Evolutionary conservation across 2,888 invertebrate species (phyloP).

Genomic region (Tipula helvola): DNA sequence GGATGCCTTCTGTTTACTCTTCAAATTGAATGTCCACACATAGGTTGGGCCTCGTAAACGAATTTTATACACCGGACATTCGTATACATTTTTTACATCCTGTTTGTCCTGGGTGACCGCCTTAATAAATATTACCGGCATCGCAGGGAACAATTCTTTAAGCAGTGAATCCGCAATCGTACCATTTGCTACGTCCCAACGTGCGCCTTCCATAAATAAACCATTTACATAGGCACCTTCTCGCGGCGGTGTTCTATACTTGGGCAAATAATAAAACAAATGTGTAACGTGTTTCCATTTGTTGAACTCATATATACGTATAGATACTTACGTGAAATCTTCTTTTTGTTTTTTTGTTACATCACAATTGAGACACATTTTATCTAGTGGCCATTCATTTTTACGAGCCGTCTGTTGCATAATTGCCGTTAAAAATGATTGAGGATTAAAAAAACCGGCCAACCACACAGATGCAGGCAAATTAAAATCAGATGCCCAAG

Average conservation of each 20-base stretch:
- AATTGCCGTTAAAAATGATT: slow-evolving; percentile 90
- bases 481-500: slow-evolving; percentile 81
- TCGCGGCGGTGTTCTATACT: slow-evolving; percentile 57
- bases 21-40: slow-evolving; percentile 90
- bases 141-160: slow-evolving; percentile 79
- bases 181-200: slow-evolving; percentile 73
- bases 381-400: slow-evolving; percentile 92
- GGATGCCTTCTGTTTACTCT: slow-evolving; percentile 72
- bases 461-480: slow-evolving; percentile 84
- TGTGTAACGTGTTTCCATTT: too few species aligned
- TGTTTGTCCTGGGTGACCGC: slow-evolving; percentile 82
- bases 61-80: slow-evolving; percentile 91
- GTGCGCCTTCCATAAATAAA: slow-evolving; percentile 85
- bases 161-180: slow-evolving; percentile 71
- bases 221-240: slow-evolving; percentile 88
- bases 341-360: slow-evolving; percentile 80
- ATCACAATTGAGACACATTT: slow-evolving; percentile 90
- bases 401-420: slow-evolving; percentile 95
- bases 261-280: background rate
- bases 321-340: slow-evolving; percentile 55
- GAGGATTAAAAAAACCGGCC: slow-evolving; percentile 93
- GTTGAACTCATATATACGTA: too few species aligned
- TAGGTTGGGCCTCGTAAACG: slow-evolving; percentile 75
- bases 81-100: slow-evolving; percentile 75
- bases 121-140: slow-evolving; percentile 83